Conservation (phyloP, 2,113 vertebrate genomes). For the Trochalopteron elliotii region DNA sequence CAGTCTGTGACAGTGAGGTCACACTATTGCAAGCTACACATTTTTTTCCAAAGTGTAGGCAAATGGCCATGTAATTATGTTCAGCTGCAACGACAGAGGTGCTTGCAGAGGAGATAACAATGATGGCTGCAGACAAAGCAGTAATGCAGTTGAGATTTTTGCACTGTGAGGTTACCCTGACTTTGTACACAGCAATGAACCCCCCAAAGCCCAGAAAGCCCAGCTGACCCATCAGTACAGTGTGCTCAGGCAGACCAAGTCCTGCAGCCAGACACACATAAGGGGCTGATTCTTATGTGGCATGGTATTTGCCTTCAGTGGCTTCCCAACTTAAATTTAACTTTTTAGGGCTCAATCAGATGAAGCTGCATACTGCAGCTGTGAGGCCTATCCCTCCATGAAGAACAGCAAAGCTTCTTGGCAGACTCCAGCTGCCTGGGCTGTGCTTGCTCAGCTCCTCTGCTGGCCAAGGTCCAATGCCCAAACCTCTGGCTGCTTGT, state of each 20-base stretch:
- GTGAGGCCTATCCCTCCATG: not conserved
- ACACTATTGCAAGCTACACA: not conserved
- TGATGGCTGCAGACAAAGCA: not conserved
- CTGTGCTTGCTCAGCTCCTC: not conserved
- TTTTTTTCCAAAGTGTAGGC: not conserved
- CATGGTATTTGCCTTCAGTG: not conserved
- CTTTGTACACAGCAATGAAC: fast-evolving
- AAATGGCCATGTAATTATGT: not conserved
- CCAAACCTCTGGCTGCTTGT: fast-evolving
- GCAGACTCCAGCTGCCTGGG: not conserved
- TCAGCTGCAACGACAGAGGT: not conserved
- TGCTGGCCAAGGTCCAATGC: not conserved
- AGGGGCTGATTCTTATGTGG: not conserved
- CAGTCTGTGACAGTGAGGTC: fast-evolving
- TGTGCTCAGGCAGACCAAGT: not conserved
- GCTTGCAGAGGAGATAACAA: not conserved
- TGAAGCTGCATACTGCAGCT: not conserved
- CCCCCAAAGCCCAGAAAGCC: not conserved
- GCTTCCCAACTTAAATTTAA: not conserved
- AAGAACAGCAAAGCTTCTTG: not conserved
- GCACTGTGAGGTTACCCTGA: not conserved
- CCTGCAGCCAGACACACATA: not conserved
- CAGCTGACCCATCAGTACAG: not conserved
- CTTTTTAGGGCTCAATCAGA: not conserved
- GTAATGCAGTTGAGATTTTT: not conserved